Percentiles rank a stretch among this genome's conserved stretches.
Evolutionary conservation across 2,888 invertebrate genomes (phyloP).

Genomic region (Esperia sulphurella): DNA sequence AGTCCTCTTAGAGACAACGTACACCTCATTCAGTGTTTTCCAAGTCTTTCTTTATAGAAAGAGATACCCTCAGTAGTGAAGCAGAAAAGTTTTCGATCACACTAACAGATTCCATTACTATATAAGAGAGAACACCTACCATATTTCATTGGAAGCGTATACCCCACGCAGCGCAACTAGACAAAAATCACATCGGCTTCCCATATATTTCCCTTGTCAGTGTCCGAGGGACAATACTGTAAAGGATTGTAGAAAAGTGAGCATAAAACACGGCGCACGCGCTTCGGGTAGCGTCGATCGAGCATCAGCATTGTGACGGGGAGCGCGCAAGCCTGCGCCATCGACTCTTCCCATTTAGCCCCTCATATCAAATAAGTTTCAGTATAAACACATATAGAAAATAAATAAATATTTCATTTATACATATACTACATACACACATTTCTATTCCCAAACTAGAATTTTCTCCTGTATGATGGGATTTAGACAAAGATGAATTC

Average conservation of each 20-base stretch:
- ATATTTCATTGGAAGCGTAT: conserved; percentile 40
- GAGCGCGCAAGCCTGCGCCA: background rate
- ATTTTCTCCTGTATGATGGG: too few relatives aligned
- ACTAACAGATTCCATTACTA: conserved; percentile 7
- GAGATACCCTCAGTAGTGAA: background rate
- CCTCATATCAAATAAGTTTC: too few relatives aligned
- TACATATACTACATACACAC: too few relatives aligned
- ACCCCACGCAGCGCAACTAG: conserved; percentile 69
- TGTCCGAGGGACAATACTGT: conserved; percentile 56
- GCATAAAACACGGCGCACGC: conserved; percentile 64
- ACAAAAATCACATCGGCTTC: conserved; percentile 69
- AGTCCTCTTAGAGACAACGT: too few relatives aligned
- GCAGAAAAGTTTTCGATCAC: conserved; percentile 5
- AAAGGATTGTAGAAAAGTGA: conserved; percentile 66
- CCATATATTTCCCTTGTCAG: conserved; percentile 67
- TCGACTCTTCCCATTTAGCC: background rate
- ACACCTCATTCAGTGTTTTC: too few relatives aligned
- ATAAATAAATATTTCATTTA: too few relatives aligned
- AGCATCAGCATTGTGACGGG: conserved; percentile 48
- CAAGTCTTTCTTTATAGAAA: background rate
- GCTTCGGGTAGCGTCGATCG: conserved; percentile 58
- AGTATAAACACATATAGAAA: too few relatives aligned
- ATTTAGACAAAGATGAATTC: too few relatives aligned
- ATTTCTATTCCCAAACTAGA: too few relatives aligned
- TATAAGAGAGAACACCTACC: conserved; percentile 15